These are phyloP conservation scores for Polypterus bichir DNA, from an alignment of 2,113 vertebrate genomes.

Conservation along the genomic window DNA sequence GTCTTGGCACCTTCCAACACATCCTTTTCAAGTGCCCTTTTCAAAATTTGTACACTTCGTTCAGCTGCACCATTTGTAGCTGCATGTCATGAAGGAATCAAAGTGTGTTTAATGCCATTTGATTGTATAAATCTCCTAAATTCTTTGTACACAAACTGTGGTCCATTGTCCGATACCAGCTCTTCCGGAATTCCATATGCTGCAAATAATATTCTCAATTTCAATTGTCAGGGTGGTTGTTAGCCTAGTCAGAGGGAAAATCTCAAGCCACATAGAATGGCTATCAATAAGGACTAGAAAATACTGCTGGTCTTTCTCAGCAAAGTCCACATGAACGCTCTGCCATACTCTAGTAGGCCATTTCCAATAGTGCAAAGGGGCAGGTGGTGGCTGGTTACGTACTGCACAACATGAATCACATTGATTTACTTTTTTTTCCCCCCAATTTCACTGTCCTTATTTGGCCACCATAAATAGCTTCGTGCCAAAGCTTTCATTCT, in stretches of 20 bases:
- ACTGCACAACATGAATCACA: background rate
- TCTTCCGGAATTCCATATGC: too few species aligned
- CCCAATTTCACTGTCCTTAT: background rate
- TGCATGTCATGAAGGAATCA: background rate
- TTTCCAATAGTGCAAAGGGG: background rate
- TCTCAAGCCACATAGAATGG: too few species aligned
- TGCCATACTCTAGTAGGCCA: constrained; percentile 1
- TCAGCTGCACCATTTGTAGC: background rate
- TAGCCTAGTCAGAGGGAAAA: too few species aligned
- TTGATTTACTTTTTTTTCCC: background rate
- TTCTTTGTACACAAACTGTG: too few species aligned
- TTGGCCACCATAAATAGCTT: too few species aligned
- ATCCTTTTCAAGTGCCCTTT: background rate
- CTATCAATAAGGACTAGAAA: background rate
- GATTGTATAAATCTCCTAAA: too few species aligned
- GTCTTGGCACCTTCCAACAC: background rate
- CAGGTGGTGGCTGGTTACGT: background rate
- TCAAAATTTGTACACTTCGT: background rate
- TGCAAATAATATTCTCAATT: too few species aligned
- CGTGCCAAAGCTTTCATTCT: too few species aligned
- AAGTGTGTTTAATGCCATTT: constrained; percentile 1
- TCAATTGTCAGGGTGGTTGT: too few species aligned
- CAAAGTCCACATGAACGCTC: background rate
- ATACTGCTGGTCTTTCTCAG: background rate
- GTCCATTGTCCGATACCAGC: too few species aligned